Conservation (phyloP, 2,113 vertebrate genomes). For the Aviceda subcristata region DNA sequence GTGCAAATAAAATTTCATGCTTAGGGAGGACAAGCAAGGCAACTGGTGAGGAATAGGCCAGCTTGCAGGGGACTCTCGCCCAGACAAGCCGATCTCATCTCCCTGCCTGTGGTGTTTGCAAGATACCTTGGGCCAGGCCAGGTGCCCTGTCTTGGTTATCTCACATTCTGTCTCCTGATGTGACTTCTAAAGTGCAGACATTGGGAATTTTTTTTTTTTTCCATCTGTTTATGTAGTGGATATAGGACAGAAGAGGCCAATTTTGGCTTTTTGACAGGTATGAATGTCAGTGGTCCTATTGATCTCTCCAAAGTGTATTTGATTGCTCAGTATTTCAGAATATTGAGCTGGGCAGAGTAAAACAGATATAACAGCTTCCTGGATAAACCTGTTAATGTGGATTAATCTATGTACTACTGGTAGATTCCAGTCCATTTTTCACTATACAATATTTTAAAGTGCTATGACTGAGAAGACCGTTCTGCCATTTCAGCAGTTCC, state of each 20-base stretch:
- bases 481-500: neutral
- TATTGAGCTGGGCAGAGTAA: neutral
- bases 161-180: neutral
- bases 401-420: neutral
- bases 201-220: neutral
- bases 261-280: neutral
- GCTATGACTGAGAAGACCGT: fast-evolving
- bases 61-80: neutral
- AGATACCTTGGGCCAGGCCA: neutral
- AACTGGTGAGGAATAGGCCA: neutral
- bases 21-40: neutral
- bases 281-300: neutral
- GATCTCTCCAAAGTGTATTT: neutral
- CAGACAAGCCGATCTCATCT: neutral
- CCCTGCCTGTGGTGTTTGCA: neutral
- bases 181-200: neutral
- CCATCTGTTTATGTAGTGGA: neutral
- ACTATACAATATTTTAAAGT: neutral
- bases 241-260: neutral
- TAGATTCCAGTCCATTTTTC: neutral
- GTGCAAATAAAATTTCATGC: neutral
- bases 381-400: neutral
- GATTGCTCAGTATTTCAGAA: neutral
- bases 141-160: neutral
- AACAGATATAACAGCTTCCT: neutral